Evolutionary conservation across 2,888 invertebrate genomes (phyloP).

Genomic region (Venusia cambrica): DNA sequence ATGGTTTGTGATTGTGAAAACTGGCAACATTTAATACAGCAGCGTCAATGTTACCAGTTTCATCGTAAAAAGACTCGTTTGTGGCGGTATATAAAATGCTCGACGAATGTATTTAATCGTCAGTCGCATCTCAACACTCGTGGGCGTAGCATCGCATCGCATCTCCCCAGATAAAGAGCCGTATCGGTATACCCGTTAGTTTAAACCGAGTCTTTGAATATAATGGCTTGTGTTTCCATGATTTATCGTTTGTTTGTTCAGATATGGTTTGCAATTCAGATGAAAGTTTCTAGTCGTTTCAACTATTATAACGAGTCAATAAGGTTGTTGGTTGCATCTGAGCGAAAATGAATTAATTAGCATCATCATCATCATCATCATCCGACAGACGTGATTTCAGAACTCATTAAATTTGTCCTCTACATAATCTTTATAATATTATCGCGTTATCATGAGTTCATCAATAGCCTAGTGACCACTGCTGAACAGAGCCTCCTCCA

Average conservation of each 20-base stretch:
- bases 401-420: no score
- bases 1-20: conserved; percentile 20
- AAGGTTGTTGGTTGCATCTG: conserved; percentile 18
- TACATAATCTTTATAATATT: no score
- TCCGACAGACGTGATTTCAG: no score
- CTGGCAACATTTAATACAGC: no score
- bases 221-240: conserved; percentile 48
- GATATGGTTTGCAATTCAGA: conserved; percentile 37
- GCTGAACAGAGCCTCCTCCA: no score
- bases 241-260: conserved; percentile 57
- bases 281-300: conserved; percentile 42
- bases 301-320: conserved; percentile 35
- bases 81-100: conserved; percentile 36
- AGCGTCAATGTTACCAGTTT: no score
- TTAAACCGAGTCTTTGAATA: conserved; percentile 49
- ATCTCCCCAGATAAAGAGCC: conserved; percentile 37
- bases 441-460: no score
- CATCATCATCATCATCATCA: no score
- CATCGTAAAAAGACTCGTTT: conserved; percentile 18
- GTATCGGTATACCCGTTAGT: conserved; percentile 38
- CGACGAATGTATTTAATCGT: conserved; percentile 43
- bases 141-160: conserved; percentile 47
- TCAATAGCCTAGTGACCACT: no score
- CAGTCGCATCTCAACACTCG: conserved; percentile 34
- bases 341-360: conserved; percentile 3